A percentile compares a stretch with the other conserved stretches of the same genome.
Evolutionary conservation across 92 coral and sea anemone genomes (phyloP).

Genomic region (Ricordea florida): DNA sequence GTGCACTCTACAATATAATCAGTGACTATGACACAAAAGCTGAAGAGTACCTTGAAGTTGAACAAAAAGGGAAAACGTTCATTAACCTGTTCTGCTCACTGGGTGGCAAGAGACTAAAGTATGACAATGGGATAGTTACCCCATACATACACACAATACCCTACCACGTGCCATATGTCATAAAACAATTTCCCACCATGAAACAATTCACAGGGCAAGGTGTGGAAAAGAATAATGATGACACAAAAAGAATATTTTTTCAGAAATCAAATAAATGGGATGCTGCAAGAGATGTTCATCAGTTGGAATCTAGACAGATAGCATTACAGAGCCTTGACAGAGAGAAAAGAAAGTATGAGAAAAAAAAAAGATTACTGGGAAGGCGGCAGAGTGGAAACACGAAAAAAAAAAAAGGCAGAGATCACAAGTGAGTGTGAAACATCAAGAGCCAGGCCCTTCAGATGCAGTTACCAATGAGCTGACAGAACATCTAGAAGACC

Average conservation of each 20-base stretch:
- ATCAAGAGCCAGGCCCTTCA: constrained; percentile 10
- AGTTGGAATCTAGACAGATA: constrained; percentile 40
- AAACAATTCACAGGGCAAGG: constrained; percentile 41
- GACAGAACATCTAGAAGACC: neutral
- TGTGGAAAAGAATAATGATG: constrained; percentile 50
- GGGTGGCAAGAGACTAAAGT: neutral
- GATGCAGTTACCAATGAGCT: neutral
- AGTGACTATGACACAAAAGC: neutral
- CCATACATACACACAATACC: constrained; percentile 47
- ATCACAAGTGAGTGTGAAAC: neutral
- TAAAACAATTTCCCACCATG: neutral
- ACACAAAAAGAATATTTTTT: constrained; percentile 24
- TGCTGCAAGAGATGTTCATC: constrained; percentile 46
- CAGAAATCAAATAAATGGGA: constrained; percentile 63
- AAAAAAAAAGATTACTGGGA: neutral
- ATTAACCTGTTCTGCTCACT: constrained; percentile 45
- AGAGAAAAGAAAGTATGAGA: constrained; percentile 26
- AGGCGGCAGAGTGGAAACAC: neutral
- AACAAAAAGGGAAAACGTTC: constrained; percentile 7
- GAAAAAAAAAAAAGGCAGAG: constrained; percentile 15
- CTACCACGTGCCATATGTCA: constrained; percentile 29
- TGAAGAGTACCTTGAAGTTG: neutral
- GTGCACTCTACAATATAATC: constrained; percentile 32
- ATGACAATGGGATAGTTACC: constrained; percentile 15
- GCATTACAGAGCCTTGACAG: constrained; percentile 39